A percentile compares a stretch with the other conserved stretches of the same genome.
Evolutionary conservation across 1,140 invertebrate genomes (phyloP).

Genomic region (Brachionus plicatilis): DNA sequence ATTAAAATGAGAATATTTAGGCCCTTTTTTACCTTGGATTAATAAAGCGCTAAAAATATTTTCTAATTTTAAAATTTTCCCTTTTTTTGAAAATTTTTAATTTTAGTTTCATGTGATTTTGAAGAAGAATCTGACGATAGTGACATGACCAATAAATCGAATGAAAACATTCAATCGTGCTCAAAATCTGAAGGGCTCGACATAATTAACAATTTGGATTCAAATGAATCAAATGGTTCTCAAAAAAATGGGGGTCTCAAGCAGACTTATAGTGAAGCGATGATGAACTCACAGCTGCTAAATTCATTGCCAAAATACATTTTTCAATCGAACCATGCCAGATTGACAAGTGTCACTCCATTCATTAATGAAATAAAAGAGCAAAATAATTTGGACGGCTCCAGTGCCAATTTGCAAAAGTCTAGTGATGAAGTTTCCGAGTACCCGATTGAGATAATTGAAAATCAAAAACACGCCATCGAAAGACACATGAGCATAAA

Average conservation of each 20-base stretch:
- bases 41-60: neutral
- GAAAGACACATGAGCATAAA: slow-evolving; percentile 81
- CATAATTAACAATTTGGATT: neutral
- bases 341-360: neutral
- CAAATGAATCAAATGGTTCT: neutral
- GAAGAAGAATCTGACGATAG: slow-evolving; percentile 23
- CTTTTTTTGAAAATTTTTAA: neutral
- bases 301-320: slow-evolving; percentile 38
- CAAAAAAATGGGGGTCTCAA: neutral
- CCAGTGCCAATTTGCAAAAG: slow-evolving; percentile 68
- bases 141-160: neutral
- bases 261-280: slow-evolving; percentile 31
- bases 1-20: neutral
- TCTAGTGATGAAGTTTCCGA: slow-evolving; percentile 90
- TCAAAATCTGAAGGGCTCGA: neutral
- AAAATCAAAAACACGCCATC: slow-evolving; percentile 77
- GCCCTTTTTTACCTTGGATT: too few species aligned
- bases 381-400: slow-evolving; percentile 31
- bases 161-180: neutral
- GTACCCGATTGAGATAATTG: slow-evolving; percentile 92
- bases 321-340: slow-evolving; percentile 29
- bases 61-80: neutral
- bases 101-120: slow-evolving; percentile 31
- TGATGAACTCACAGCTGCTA: slow-evolving; percentile 17
- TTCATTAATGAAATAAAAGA: slow-evolving; percentile 30